Evolutionary conservation across 1,140 invertebrate species (phyloP).

Genomic region (Zaprionus lachaisei): DNA sequence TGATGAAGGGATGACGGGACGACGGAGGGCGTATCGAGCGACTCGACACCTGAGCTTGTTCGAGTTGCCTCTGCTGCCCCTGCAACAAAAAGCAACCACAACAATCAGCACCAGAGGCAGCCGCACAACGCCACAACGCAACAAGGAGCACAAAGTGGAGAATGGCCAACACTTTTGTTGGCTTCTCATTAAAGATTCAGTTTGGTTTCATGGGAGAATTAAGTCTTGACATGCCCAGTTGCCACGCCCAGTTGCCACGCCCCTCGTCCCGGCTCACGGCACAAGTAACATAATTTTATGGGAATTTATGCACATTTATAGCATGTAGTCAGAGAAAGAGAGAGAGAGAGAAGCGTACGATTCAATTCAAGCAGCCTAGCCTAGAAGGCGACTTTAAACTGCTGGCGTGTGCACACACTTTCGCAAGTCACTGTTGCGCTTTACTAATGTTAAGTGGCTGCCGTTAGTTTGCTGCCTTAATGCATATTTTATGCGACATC

Average conservation of each 20-base stretch:
- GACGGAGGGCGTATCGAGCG: background rate
- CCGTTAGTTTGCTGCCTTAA: conserved; percentile 38
- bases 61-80: conserved; percentile 7
- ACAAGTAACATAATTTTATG: conserved; percentile 74
- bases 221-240: conserved; percentile 68
- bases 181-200: conserved; percentile 79
- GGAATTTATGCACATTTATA: conserved; percentile 50
- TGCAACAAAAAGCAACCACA: conserved; percentile 54
- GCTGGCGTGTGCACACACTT: conserved; percentile 27
- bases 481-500: conserved; percentile 69
- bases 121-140: conserved; percentile 19
- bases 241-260: conserved; percentile 38
- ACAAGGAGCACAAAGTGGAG: conserved; percentile 16
- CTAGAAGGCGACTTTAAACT: conserved; percentile 41
- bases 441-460: conserved; percentile 48
- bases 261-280: conserved; percentile 35
- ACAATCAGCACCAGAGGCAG: conserved; percentile 58
- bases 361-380: background rate
- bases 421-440: background rate
- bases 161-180: conserved; percentile 48
- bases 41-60: conserved; percentile 36
- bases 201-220: conserved; percentile 77
- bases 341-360: background rate
- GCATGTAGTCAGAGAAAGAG: background rate
- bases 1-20: background rate